These are phyloP conservation scores for Malurus splendens DNA, from an alignment of 2,797 vertebrate species.

Conservation along the genomic window DNA sequence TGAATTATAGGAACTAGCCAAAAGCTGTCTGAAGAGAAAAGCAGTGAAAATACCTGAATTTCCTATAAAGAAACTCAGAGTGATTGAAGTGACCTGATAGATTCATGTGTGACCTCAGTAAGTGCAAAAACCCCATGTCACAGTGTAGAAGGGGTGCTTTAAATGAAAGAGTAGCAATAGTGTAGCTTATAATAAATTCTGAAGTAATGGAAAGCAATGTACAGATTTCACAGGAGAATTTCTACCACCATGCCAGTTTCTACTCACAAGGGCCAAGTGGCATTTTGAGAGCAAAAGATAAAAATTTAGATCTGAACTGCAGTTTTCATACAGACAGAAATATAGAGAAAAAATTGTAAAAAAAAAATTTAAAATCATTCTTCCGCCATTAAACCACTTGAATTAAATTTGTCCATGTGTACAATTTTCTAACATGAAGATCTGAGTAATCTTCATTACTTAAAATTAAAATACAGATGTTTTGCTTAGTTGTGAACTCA, in stretches of 20 bases:
- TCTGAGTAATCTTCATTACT: not conserved
- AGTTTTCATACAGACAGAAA: not conserved
- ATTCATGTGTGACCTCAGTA: not conserved
- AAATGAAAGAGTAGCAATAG: not conserved
- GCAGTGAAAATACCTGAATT: not conserved
- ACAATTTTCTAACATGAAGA: not conserved
- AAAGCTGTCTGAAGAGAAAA: not conserved
- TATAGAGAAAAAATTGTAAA: accelerated
- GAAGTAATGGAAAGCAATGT: not conserved
- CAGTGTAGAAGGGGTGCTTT: not conserved
- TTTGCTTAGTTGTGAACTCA: not conserved
- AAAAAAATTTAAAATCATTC: not conserved
- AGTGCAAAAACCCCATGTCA: not conserved
- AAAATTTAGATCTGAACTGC: not conserved
- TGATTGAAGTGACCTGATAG: not conserved
- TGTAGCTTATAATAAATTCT: not conserved
- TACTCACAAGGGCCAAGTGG: not conserved
- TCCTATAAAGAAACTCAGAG: not conserved
- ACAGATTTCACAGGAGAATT: not conserved
- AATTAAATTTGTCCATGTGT: not conserved
- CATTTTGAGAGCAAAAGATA: not conserved
- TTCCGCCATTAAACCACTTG: not conserved
- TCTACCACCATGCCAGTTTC: not conserved
- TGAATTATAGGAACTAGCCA: not conserved
- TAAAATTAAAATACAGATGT: not conserved